Conservation (phyloP, 2,113 vertebrate genomes). For the Forbesichthys agassizii region DNA sequence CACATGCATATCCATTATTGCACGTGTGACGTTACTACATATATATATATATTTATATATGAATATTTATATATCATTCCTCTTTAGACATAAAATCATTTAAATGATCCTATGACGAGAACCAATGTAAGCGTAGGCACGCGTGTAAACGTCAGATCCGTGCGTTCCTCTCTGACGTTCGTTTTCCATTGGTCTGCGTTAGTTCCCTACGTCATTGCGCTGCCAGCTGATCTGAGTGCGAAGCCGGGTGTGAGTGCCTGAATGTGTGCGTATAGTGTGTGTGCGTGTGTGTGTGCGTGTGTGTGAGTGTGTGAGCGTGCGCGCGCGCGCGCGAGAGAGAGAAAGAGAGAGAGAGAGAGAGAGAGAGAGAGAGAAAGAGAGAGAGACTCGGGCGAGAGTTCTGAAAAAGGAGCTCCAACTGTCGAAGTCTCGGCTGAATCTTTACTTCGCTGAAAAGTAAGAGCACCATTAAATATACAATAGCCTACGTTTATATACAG, state of each 20-base stretch:
- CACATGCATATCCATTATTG: too few species aligned
- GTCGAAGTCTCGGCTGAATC: constrained; percentile 61
- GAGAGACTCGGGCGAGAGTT: constrained; percentile 52
- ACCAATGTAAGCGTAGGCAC: background rate
- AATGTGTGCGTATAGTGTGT: constrained; percentile 10
- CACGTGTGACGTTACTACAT: too few species aligned
- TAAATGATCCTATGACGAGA: too few species aligned
- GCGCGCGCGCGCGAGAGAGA: constrained; percentile 27
- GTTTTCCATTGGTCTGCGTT: constrained; percentile 72
- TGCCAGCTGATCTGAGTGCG: constrained; percentile 93
- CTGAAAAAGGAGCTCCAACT: constrained; percentile 57
- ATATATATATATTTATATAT: too few species aligned
- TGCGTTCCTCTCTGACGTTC: constrained; percentile 52
- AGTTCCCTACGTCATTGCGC: constrained; percentile 84
- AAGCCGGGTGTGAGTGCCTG: constrained; percentile 78
- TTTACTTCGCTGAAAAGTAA: constrained; percentile 46
- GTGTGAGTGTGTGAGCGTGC: background rate
- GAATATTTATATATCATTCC: too few species aligned
- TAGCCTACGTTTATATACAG: background rate
- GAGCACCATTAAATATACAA: background rate
- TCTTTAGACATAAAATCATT: too few species aligned
- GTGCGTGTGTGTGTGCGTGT: constrained; percentile 26
- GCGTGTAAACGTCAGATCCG: constrained; percentile 56
- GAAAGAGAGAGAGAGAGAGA: constrained; percentile 21
- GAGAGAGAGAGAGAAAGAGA: constrained; percentile 15